A percentile compares a stretch with the other conserved stretches of the same genome.
Conservation (phyloP, 2,797 vertebrate species). For the Bucorvus abyssinicus region DNA sequence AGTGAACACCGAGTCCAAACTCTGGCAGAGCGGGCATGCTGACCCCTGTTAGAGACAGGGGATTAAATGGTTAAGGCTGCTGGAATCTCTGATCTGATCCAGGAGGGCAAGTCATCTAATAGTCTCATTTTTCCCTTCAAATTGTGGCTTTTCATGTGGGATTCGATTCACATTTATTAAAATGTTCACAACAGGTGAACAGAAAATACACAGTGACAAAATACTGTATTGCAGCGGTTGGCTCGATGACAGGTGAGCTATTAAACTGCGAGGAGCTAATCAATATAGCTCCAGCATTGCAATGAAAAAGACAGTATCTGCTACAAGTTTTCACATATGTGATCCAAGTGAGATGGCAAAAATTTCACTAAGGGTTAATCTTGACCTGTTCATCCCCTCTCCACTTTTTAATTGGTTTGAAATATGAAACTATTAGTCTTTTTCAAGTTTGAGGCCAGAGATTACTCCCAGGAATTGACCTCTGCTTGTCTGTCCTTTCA, state of each 20-base stretch:
- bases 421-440: neutral
- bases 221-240: neutral
- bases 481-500: neutral
- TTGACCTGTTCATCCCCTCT: neutral
- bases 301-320: neutral
- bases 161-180: neutral
- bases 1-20: neutral
- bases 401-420: neutral
- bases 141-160: neutral
- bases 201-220: neutral
- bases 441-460: neutral
- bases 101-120: neutral
- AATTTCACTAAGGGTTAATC: neutral
- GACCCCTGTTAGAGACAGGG: neutral
- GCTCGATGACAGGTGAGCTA: neutral
- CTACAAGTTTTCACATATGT: neutral
- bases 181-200: neutral
- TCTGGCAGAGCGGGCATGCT: neutral
- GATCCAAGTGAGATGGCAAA: neutral
- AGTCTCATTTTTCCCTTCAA: neutral
- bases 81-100: neutral
- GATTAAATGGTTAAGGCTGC: neutral
- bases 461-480: neutral
- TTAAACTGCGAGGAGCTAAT: neutral
- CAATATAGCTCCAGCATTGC: neutral